Percentiles rank a stretch among this genome's conserved stretches.
Conservation (phyloP, 2,113 vertebrate genomes). For the Phoenicopterus ruber region DNA sequence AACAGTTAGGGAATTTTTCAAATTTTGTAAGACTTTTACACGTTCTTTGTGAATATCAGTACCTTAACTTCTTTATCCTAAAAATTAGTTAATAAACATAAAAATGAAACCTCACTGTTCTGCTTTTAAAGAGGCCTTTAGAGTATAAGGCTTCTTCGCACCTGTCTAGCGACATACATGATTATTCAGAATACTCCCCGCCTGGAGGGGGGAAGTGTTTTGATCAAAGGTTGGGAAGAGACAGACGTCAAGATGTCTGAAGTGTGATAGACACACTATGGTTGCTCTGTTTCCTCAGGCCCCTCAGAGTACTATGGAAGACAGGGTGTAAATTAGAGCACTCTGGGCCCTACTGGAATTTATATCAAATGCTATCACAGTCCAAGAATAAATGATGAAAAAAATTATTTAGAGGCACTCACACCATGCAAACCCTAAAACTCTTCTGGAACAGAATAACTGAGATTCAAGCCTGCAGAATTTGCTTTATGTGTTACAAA, state of each 20-base stretch:
- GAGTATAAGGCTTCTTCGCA: neutral
- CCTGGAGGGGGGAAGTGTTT: neutral
- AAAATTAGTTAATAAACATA: neutral
- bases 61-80: neutral
- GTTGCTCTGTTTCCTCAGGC: neutral
- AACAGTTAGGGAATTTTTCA: neutral
- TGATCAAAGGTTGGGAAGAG: neutral
- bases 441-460: neutral
- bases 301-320: neutral
- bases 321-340: neutral
- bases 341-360: neutral
- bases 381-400: neutral
- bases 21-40: neutral
- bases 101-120: neutral
- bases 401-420: neutral
- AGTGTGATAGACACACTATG: neutral
- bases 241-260: neutral
- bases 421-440: neutral
- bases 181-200: neutral
- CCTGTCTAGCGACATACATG: accelerated
- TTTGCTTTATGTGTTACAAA: neutral
- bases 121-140: neutral
- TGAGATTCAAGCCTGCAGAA: neutral
- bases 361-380: neutral
- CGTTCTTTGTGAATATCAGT: neutral